These are phyloP conservation scores for Lepeophtheirus nordmannii DNA, from an alignment of 2,888 invertebrate species.

Conservation along the genomic window DNA sequence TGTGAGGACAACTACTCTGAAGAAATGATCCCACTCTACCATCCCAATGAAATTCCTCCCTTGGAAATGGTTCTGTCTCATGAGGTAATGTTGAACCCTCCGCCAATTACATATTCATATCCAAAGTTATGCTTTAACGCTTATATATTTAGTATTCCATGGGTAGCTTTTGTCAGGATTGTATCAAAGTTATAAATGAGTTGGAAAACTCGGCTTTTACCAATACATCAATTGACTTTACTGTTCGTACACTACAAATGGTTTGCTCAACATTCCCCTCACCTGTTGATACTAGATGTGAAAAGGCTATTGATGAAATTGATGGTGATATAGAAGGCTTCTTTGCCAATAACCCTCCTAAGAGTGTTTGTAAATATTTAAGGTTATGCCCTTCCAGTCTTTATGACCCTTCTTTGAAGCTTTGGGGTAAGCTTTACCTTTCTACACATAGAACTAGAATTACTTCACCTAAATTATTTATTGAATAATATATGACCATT, in stretches of 20 bases:
- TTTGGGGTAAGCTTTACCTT: not conserved
- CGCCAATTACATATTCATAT: not conserved
- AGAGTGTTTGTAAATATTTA: not conserved
- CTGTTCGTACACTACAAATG: conserved; percentile 17
- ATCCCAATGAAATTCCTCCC: conserved; percentile 4
- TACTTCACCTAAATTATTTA: no score
- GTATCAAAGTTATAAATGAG: not conserved
- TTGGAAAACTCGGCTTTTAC: conserved; percentile 26
- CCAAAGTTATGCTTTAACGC: not conserved
- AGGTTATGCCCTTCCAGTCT: not conserved
- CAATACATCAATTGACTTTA: conserved; percentile 11
- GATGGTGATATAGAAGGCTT: not conserved
- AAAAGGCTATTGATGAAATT: not conserved
- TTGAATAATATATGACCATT: not conserved
- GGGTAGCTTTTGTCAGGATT: not conserved
- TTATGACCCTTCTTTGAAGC: not conserved
- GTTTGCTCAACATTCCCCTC: conserved; percentile 11
- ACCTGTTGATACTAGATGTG: not conserved
- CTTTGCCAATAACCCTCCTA: not conserved
- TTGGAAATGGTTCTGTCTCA: not conserved
- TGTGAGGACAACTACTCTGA: not conserved
- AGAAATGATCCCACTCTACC: not conserved
- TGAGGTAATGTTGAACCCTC: not conserved
- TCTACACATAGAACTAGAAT: no score
- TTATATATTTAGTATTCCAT: not conserved